Evolutionary conservation across 2,888 invertebrate species (phyloP).

Genomic region (Fabriciana adippe): DNA sequence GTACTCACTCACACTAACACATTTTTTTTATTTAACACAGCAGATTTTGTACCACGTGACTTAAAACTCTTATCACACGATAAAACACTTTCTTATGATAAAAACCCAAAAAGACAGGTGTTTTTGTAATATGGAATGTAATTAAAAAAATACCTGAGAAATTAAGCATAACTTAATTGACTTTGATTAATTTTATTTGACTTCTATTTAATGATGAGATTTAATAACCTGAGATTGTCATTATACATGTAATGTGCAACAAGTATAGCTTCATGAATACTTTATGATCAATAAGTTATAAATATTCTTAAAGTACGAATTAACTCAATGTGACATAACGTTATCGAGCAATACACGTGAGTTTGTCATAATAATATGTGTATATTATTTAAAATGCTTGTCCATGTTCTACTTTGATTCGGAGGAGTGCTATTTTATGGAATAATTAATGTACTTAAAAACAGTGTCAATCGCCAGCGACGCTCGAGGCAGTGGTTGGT

Average conservation of each 20-base stretch:
- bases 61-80: too few relatives aligned
- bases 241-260: neutral
- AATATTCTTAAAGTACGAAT: slow-evolving; percentile 4
- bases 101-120: too few relatives aligned
- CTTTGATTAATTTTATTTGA: too few relatives aligned
- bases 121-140: too few relatives aligned
- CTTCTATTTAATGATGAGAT: neutral
- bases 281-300: slow-evolving; percentile 4
- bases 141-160: too few relatives aligned
- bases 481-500: slow-evolving; percentile 42
- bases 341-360: slow-evolving; percentile 8
- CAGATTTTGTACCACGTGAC: too few relatives aligned
- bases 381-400: slow-evolving; percentile 12
- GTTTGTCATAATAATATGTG: slow-evolving; percentile 16
- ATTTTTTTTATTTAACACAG: too few relatives aligned
- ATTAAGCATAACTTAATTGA: slow-evolving; percentile 2
- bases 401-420: slow-evolving; percentile 20
- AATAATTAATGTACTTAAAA: slow-evolving; percentile 32
- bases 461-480: slow-evolving; percentile 35
- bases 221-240: neutral
- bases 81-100: too few relatives aligned
- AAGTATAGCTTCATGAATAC: neutral
- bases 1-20: too few relatives aligned
- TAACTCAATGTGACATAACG: neutral
- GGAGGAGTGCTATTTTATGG: slow-evolving; percentile 24